Base-by-base conservation (phyloP, 1,140 invertebrate species). In the Brachionus plicatilis region DNA sequence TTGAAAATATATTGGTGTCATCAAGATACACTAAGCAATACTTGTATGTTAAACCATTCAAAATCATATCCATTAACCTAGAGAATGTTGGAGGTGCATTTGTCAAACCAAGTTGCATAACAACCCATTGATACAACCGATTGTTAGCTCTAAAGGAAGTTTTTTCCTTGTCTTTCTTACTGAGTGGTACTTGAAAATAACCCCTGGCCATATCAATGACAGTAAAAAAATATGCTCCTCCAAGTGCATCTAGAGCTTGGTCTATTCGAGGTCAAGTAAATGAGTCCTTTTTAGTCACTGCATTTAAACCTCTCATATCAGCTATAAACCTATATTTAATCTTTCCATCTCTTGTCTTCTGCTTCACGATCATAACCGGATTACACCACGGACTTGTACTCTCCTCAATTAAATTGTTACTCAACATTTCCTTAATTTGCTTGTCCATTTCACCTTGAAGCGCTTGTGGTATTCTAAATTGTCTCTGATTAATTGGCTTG, bases 31-130 rank as follows among this genome's bases (percentile, higher is more conserved):
- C 78, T 33, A 80, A 50, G 45, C 78, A 79, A 17, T 41, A 47
- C 5, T 79, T 50, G 33, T 41, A 29, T 33, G 24, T 79, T 8
- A 79, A 41, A 5, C 53, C 76, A 29, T 27, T 45, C 14, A 79
- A 33, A 20, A 86, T 70, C 43, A 85, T 82, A 53, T 88, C 87
- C 60, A 90, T 86, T n/a, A 88, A 85, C 20, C 88, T 29, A 75
- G 87, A 87, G 79, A 89, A 88, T 0, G 88, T 89, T 0, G 88
- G 87, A 14, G 87, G 87, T 1, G 89, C 87, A 33, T 89, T 88
- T 3, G 84, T 85, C 0, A 91, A 84, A 0, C 90, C 90, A 85
- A 90, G 90, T 0, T 89, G 88, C 88, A 91, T 88, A 0, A 86
- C 78, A 14, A 33, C 85, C 53, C 86, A 88, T 78, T 86, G 85